Base-by-base conservation (phyloP, 1,140 invertebrate genomes). In the Tetraneura akinire region DNA sequence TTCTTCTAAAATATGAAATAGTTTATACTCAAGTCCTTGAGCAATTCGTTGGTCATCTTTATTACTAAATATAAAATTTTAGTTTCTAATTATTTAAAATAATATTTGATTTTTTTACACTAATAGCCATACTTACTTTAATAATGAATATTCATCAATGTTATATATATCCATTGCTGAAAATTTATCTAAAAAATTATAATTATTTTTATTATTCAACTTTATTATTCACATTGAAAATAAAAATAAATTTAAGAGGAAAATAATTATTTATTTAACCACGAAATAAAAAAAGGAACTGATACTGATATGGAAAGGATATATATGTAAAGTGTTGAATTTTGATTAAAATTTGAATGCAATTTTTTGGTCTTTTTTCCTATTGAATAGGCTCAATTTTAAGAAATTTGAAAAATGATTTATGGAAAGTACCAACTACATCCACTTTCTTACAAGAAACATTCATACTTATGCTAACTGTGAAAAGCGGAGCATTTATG, bases 1-100 rank as follows among this genome's bases (percentile, higher is more conserved):
- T 62, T 78, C 74, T 78, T 78, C 74, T 29, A 78, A 45, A 62
- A 78, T 47, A 45, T 60, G 5, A 26, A 47, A 42, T 6, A 78
- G 60, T 18, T 21, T 21, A 3, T 78, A 78, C 14, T 78, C 55
- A 42, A 78, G 37, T 47, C 55, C 37, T 18, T 78, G 16, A 1
- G 55, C 42, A 45, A 78, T 45, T 29, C 5, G 14, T 62, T n/a
- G 18, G 3, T 74, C 71, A 10, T 78, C 29, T 18, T 51, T 0
- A 42, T 29, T 10, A 18, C 71, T 74, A 74, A 55, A 37, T n/a
- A 37, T 21, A 14, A 21, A 71, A 4, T 3, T 51, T 2, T n/a
- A n/a, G n/a, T n/a, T n/a, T n/a, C n/a, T n/a, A n/a, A n/a, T n/a
- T n/a, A n/a, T n/a, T n/a, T n/a, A n/a, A 49, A 51, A 71, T 71